Conservation (phyloP, 2,888 invertebrate genomes). For the Epinotia ramella region DNA sequence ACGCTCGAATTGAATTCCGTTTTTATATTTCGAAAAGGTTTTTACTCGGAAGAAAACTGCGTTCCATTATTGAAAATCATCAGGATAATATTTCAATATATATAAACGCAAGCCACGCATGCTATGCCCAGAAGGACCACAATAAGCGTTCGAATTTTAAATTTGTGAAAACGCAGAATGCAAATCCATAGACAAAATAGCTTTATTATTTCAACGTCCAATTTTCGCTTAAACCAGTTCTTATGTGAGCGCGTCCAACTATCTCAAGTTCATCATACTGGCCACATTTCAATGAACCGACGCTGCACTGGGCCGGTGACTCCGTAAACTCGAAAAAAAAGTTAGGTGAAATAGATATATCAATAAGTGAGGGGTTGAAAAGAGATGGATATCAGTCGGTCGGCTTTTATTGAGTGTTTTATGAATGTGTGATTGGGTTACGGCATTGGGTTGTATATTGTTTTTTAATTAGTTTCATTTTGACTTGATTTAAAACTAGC, state of each 20-base stretch:
- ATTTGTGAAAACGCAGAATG: background rate
- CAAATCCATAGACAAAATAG: background rate
- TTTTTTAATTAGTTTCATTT: background rate
- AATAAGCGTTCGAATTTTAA: background rate
- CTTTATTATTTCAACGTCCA: conserved; percentile 2
- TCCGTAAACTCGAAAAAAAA: conserved; percentile 16
- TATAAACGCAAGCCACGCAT: too few species aligned
- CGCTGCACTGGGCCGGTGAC: conserved; percentile 48
- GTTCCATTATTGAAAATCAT: conserved; percentile 1
- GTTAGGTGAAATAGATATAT: conserved; percentile 6
- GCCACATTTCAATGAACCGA: conserved; percentile 71
- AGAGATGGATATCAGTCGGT: background rate
- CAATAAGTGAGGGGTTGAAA: background rate
- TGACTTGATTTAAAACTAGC: background rate
- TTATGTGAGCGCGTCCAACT: conserved; percentile 65
- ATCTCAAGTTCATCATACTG: conserved; percentile 71
- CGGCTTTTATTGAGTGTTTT: conserved; percentile 8
- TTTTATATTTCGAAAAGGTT: background rate
- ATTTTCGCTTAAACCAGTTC: conserved; percentile 62
- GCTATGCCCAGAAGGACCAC: too few species aligned
- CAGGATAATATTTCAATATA: too few species aligned
- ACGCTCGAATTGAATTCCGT: background rate
- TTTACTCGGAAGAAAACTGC: conserved; percentile 1
- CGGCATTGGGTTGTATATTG: background rate
- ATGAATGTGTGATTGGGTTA: conserved; percentile 10